Evolutionary conservation across 2,797 vertebrate species (phyloP).

Genomic region (Fratercula arctica): DNA sequence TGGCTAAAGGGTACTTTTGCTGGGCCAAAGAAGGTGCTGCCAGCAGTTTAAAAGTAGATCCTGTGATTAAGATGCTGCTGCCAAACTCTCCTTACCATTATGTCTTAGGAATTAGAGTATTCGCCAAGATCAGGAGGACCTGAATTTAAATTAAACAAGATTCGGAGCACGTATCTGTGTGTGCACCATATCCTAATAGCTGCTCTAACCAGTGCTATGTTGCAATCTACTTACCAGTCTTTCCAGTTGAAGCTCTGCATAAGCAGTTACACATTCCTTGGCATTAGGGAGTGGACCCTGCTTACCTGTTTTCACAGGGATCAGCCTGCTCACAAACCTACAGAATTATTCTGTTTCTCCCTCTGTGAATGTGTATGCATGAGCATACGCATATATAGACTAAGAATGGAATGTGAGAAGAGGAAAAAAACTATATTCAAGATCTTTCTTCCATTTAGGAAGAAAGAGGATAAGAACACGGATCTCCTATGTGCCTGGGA

Average conservation of each 20-base stretch:
- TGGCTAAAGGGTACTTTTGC: background rate
- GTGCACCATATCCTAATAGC: background rate
- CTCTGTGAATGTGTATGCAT: accelerated
- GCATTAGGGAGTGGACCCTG: accelerated
- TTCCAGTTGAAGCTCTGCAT: background rate
- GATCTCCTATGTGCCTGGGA: background rate
- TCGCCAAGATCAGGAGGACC: background rate
- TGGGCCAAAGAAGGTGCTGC: background rate
- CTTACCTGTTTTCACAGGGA: background rate
- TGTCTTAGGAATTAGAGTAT: background rate
- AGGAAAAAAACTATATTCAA: background rate
- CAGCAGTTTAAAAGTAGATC: background rate
- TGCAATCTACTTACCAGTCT: background rate
- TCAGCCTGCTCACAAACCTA: background rate
- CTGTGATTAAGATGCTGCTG: background rate
- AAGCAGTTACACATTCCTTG: background rate
- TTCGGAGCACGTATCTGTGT: background rate
- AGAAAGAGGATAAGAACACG: background rate
- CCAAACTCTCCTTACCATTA: background rate
- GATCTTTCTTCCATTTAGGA: background rate
- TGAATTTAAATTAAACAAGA: background rate
- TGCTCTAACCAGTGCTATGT: background rate
- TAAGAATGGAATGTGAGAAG: background rate
- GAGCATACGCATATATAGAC: accelerated
- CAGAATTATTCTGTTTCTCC: background rate